Conservation (phyloP, 2,797 vertebrate genomes). For the Pseudochaenichthys georgianus region DNA sequence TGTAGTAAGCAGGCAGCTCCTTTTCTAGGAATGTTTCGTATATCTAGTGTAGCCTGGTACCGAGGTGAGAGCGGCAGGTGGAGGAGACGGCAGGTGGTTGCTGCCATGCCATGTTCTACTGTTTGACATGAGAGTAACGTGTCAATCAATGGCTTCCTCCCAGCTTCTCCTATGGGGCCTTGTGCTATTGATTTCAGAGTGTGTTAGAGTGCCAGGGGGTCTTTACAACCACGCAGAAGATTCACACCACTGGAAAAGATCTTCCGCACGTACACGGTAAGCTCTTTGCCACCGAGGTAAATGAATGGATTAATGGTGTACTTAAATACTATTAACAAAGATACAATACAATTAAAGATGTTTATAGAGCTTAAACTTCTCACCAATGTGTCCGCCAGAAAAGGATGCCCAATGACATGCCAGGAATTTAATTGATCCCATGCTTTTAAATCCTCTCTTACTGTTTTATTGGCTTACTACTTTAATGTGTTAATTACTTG, state of each 20-base stretch:
- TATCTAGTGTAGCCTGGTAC: constrained; percentile 27
- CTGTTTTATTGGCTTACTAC: constrained; percentile 24
- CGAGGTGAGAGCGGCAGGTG: constrained; percentile 75
- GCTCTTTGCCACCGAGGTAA: constrained; percentile 33
- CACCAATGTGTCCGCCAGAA: constrained; percentile 15
- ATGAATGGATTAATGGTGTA: constrained; percentile 20
- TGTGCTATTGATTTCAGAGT: constrained; percentile 82
- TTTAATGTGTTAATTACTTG: constrained; percentile 68
- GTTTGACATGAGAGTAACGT: constrained; percentile 81
- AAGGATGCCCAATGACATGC: constrained; percentile 17
- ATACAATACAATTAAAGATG: constrained; percentile 28
- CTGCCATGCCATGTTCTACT: constrained; percentile 77
- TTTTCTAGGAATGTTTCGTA: constrained; percentile 24
- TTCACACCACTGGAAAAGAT: constrained; percentile 64
- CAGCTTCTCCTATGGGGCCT: constrained; percentile 76
- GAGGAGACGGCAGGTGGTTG: constrained; percentile 76
- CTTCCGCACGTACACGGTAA: constrained; percentile 28
- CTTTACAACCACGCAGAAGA: constrained; percentile 66
- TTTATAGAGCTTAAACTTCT: constrained; percentile 37
- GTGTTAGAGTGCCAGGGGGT: constrained; percentile 79
- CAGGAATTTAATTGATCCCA: constrained; percentile 27
- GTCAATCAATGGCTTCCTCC: constrained; percentile 86
- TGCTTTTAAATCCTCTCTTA: constrained; percentile 27
- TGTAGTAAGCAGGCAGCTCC: constrained; percentile 9
- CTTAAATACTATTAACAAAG: constrained; percentile 20